Evolutionary conservation across 2,888 invertebrate genomes (phyloP), one percentile per base, ranked within the genome.

Genomic region (Eristalis arbustorum): DNA sequence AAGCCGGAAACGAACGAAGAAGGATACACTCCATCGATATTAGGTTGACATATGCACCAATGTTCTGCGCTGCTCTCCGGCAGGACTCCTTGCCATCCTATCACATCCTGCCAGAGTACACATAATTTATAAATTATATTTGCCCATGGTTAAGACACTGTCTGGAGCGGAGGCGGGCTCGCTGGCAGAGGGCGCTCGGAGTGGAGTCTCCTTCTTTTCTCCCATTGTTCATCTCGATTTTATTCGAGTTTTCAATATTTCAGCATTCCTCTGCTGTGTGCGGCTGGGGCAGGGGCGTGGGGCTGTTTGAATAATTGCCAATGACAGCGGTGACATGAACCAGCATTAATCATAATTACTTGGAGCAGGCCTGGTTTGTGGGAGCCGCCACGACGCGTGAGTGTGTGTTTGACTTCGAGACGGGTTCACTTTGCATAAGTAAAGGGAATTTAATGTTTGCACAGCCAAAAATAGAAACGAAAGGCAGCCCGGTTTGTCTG

Each of bases 81-180:
- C 25, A 57, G 56, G 49, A 49, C 22, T 71, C 61, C 59, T 64
- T 11, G n/a, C 11, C 62, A 13, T 40, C 28, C 67, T 23, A 63
- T 59, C 25, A 25, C 63, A 49, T 78, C 57, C 71, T 66, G 66
- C 62, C 68, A 81, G 62, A 68, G 80, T 75, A 81, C 74, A 81
- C 14, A 74, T 69, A 74, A 81, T 81, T 81, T 81, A 57, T 34
- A 81, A 81, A 81, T 75, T 81, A 81, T 74, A 69, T 81, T 81
- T 81, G 74, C 69, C 42, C 64, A 61, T 69, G 68, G 74, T 74
- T 74, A 69, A 75, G 74, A 79, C 56, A 73, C 62, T 31, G 59
- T 18, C 14, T 61, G 49, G 66, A 13, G 22, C 23, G 25, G 42
- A 14, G 22, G 22, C 34, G 18, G 31, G 25, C 25, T 8, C n/a